Base-by-base conservation (phyloP, 2,797 vertebrate species). In the Helarctos malayanus region DNA sequence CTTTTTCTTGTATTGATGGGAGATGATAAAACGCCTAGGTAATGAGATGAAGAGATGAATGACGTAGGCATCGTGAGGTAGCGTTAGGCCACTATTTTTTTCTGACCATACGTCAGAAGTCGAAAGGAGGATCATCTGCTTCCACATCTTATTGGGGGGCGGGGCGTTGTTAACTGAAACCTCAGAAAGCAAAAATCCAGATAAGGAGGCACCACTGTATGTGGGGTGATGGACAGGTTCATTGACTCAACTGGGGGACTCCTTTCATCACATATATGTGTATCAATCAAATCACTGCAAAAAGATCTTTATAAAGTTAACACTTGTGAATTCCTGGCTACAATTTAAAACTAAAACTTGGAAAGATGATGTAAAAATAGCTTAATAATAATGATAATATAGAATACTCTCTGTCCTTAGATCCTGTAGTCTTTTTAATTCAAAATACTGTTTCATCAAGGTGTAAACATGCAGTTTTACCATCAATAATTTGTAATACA, bases 401-500 rank as follows among this genome's bases (percentile, higher is more conserved):
- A 52, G 45, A 23, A 97, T 76, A 45, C 19, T 49, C 2, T 83
- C 57, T 69, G 7, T 47, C 73, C 89, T 16, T 49, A 90, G 56
- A 56, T 65, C 90, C 49, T 85, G 45, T 32, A 76, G 90, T 35
- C 25, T 78, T 71, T 68, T 89, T 18, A 94, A 52, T 81, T 35
- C 38, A 65, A 89, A 91, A 84, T 21, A 32, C 14, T 63, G 18
- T 79, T 89, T 76, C 19, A 5, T 57, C 59, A 57, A 7, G 54
- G 78, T 29, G 14, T 65, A 96, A 79, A 83, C 7, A 32, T 82
- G 35, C 47, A 23, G 6, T 85, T 87, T 95, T 92, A 91, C 41
- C 38, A 78, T 27, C 83, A 91, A 41, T 47, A 68, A 45, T 63
- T 96, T 96, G 94, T 65, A 91, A 94, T 83, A 88, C 79, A 79